These are phyloP conservation scores for Tryphoninae sp. DNA, from an alignment of 2,888 invertebrate species.

Conservation along the genomic window DNA sequence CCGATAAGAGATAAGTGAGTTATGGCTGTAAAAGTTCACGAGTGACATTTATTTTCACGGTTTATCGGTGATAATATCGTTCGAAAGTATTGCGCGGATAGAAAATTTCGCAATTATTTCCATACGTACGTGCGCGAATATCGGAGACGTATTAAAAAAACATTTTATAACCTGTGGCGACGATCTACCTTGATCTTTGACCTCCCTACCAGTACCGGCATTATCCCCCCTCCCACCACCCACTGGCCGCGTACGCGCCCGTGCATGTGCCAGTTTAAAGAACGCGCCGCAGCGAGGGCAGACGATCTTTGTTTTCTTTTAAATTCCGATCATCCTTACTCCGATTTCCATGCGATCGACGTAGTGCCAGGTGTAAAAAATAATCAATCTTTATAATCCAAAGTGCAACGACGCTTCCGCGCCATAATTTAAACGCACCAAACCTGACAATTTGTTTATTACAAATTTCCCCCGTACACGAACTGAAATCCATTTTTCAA, in stretches of 20 bases:
- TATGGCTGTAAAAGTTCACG: no score
- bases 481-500: neutral
- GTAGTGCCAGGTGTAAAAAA: neutral
- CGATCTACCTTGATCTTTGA: constrained; percentile 58
- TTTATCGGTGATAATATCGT: neutral
- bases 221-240: neutral
- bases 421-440: no score
- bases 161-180: constrained; percentile 33
- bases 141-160: neutral
- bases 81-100: neutral
- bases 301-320: neutral
- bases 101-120: neutral
- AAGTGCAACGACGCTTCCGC: no score
- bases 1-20: neutral
- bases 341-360: neutral
- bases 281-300: constrained; percentile 12
- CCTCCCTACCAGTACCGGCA: constrained; percentile 19
- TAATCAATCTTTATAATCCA: no score
- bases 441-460: no score
- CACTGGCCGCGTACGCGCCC: neutral
- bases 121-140: no score
- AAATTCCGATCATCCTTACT: neutral
- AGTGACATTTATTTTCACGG: no score
- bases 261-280: constrained; percentile 26
- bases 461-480: no score